Percentiles rank a stretch among this genome's conserved stretches.
These are phyloP conservation scores for Semibalanus balanoides DNA, from an alignment of 1,140 invertebrate species.

Conservation along the genomic window DNA sequence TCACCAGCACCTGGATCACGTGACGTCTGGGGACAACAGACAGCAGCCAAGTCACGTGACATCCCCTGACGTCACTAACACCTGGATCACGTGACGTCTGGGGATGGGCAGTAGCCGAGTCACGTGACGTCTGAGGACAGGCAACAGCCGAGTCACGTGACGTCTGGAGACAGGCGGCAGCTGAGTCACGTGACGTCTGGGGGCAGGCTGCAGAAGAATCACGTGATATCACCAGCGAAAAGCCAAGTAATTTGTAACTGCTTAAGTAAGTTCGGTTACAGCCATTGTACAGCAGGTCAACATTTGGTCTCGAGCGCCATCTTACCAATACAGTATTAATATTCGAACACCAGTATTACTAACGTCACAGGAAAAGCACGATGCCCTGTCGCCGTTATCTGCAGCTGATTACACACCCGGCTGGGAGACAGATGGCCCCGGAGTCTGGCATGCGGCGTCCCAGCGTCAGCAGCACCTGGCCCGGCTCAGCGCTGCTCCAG, in stretches of 20 bases:
- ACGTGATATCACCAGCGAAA: no score
- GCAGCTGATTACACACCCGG: background rate
- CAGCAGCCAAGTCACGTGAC: background rate
- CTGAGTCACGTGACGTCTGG: no score
- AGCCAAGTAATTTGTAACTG: no score
- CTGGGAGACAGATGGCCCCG: background rate
- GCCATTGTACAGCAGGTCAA: no score
- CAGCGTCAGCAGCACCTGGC: background rate
- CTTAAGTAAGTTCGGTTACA: no score
- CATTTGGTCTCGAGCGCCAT: no score
- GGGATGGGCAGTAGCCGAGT: background rate
- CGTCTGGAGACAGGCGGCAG: no score
- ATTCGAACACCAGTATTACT: no score
- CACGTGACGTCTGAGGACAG: background rate
- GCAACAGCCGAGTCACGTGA: background rate
- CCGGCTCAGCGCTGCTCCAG: background rate
- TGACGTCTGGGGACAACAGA: background rate
- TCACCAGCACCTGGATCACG: background rate
- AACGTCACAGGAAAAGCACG: no score
- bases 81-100: background rate
- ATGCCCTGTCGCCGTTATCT: no score
- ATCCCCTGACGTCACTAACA: background rate
- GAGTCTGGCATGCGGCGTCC: background rate
- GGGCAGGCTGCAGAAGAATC: no score
- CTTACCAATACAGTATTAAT: no score